Conservation (phyloP, 2,888 invertebrate genomes). For the Temnothorax unifasciatus region DNA sequence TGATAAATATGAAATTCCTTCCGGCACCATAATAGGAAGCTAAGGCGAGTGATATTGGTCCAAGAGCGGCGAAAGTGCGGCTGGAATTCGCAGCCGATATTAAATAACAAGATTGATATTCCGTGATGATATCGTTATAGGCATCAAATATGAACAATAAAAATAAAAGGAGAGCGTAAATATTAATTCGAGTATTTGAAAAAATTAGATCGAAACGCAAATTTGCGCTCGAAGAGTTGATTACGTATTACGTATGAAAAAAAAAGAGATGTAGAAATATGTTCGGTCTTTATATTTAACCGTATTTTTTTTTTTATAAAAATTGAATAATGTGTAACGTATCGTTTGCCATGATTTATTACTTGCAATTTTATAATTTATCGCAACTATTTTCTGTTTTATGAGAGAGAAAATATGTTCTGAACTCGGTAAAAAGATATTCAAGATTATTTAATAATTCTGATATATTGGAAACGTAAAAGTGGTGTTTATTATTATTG, state of each 20-base stretch:
- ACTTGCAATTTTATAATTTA: constrained; percentile 6
- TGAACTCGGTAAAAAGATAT: background rate
- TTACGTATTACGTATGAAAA: background rate
- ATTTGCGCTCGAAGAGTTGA: constrained; percentile 25
- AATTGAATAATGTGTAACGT: background rate
- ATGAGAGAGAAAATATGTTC: background rate
- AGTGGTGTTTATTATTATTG: background rate
- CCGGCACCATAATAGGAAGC: constrained; percentile 62
- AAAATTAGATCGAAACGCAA: constrained; percentile 7
- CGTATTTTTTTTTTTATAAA: background rate
- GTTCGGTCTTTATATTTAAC: background rate
- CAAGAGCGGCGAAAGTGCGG: constrained; percentile 58
- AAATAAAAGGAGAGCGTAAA: constrained; percentile 47
- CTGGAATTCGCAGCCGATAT: constrained; percentile 70
- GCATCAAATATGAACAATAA: constrained; percentile 34
- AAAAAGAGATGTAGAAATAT: background rate
- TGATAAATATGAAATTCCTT: constrained; percentile 79
- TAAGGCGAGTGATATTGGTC: constrained; percentile 69
- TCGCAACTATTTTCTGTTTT: background rate
- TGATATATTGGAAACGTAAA: background rate
- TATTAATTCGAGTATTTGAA: constrained; percentile 52
- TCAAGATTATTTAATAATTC: background rate
- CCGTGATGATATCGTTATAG: constrained; percentile 56
- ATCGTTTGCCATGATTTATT: background rate
- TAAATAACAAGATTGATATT: constrained; percentile 75